Evolutionary conservation across 2,888 invertebrate species (phyloP), one percentile per base, ranked within the genome.

Genomic region (Archips crataeganus): DNA sequence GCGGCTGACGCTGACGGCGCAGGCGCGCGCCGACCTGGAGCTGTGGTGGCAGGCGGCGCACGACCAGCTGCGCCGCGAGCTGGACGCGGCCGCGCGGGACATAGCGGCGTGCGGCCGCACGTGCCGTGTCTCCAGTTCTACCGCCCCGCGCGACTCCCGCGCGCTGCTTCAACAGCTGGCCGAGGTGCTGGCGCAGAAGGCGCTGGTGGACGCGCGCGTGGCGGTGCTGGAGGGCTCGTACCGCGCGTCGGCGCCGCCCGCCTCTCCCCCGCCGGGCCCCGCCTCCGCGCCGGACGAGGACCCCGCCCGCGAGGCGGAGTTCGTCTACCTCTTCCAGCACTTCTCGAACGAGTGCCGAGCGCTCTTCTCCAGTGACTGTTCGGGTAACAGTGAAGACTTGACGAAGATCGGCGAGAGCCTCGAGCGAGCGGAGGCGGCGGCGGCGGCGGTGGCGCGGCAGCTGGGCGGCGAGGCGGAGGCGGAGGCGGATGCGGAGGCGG

Each of bases 31-130:
- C 3, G 96, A 96, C 68, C 92, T 97, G 67, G 97, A 97, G 86
- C 95, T 96, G 72, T 97, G 97, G 96, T 96, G 96, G 78, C 97
- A 97, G 84, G 96, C 96, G 1, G 97, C 97, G 51, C 96, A 97
- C 84, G 96, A 96, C 81, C 95, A 95, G 76, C 91, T 98, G 77
- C 95, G 96, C 77, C 95, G 95, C 77, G 97, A 97, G 89, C 96
- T 97, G 95, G 96, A 97, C 81, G 94, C 95, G 71, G 96, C 96
- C 72, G 96, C 97, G 45, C 94, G 95, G 68, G 96, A 97, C 83
- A 93, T 97, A 60, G 96, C 96, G 2, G 95, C 93, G 65, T 95
- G 95, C 75, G 97, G 97, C 88, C 96, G 97, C 75, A 78, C 79
- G 71, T 79, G 79, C 2, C 80, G 84, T 69, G 77, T 75, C 59